phyloP scores from a whole-genome alignment of 2,113 vertebrate species.

The Sitta europaea region DNA sequence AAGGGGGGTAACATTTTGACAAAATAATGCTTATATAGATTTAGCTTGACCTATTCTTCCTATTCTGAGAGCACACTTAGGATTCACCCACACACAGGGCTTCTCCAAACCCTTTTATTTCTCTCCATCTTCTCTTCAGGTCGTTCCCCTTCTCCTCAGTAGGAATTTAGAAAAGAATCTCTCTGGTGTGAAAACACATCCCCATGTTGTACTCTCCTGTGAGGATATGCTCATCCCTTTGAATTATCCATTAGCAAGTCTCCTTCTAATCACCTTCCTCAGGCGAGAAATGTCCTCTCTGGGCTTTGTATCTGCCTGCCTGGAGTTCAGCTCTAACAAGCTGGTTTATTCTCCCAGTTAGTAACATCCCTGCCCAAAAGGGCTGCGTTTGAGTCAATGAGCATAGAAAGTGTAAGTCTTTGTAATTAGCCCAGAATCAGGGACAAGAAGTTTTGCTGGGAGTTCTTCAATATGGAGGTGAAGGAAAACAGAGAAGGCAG shows the following conservation, averaged over 20 bases:
- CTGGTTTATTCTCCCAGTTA: background rate
- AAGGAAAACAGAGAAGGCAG: background rate
- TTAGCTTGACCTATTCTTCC: background rate
- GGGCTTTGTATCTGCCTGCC: background rate
- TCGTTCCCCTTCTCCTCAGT: background rate
- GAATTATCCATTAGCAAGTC: constrained; percentile 6
- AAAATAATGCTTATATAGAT: background rate
- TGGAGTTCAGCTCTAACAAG: background rate
- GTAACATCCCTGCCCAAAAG: background rate
- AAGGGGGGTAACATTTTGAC: rapidly evolving
- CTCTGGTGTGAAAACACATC: background rate
- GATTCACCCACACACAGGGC: background rate
- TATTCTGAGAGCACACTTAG: background rate
- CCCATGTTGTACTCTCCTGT: background rate
- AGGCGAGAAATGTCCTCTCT: background rate
- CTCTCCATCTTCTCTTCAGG: background rate
- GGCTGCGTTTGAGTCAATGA: background rate
- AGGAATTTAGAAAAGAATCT: background rate
- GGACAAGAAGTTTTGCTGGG: background rate
- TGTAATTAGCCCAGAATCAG: background rate
- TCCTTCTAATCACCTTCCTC: background rate
- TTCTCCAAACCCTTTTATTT: background rate
- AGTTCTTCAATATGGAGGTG: background rate
- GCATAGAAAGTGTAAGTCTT: background rate
- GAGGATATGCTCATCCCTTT: background rate